phyloP scores from a whole-genome alignment of 2,797 vertebrate genomes.

The Xyrichtys novacula region DNA sequence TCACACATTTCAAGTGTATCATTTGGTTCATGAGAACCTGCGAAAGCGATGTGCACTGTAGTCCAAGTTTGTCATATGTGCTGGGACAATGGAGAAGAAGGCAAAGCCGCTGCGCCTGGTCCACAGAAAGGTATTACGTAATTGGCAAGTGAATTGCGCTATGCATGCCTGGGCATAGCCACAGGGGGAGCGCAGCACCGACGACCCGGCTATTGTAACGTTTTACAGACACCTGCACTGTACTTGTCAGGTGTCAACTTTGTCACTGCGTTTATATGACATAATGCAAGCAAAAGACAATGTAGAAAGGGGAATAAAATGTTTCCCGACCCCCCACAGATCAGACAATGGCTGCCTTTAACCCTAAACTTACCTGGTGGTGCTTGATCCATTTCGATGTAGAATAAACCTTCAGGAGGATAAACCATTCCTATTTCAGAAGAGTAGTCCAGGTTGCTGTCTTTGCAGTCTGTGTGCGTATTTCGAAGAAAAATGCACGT shows the following conservation, averaged over 20 bases:
- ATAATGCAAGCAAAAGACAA: not conserved
- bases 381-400: slow-evolving; percentile 96
- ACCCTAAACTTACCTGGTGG: slow-evolving; percentile 90
- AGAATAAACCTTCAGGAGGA: slow-evolving; percentile 96
- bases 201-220: slow-evolving; percentile 51
- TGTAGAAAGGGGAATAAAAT: not conserved
- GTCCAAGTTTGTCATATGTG: slow-evolving; percentile 47
- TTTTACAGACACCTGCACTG: slow-evolving; percentile 49
- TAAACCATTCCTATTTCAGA: slow-evolving; percentile 93
- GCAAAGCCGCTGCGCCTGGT: slow-evolving; percentile 76
- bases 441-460: slow-evolving; percentile 66
- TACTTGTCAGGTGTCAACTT: slow-evolving; percentile 39
- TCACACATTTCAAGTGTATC: not conserved
- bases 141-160: slow-evolving; percentile 82
- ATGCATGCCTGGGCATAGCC: slow-evolving; percentile 81
- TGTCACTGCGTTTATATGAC: not conserved
- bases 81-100: slow-evolving; percentile 76
- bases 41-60: not conserved
- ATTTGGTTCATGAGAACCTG: not conserved
- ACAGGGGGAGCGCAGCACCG: slow-evolving; percentile 66
- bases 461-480: slow-evolving; percentile 40
- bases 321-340: slow-evolving; percentile 33
- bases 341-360: slow-evolving; percentile 74
- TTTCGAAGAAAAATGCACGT: slow-evolving; percentile 10
- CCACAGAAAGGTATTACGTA: slow-evolving; percentile 82